These are phyloP conservation scores for Drosophila novamexicana DNA, from an alignment of 1,140 invertebrate species.

Conservation along the genomic window DNA sequence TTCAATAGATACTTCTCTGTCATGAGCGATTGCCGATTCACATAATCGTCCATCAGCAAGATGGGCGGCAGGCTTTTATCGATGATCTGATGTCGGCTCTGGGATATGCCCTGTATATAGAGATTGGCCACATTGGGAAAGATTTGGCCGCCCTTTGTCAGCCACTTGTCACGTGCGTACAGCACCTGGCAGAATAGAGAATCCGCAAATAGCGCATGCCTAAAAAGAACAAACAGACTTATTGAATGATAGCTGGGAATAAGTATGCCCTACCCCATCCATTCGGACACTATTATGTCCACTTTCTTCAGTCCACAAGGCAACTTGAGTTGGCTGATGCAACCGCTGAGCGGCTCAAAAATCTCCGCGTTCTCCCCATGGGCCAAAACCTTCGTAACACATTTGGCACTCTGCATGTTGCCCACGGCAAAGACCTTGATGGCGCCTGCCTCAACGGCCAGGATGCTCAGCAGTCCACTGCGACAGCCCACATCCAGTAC, in stretches of 20 bases:
- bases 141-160: constrained; percentile 42
- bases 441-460: constrained; percentile 47
- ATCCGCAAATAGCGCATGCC: constrained; percentile 50
- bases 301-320: constrained; percentile 49
- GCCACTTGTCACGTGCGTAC: constrained; percentile 54
- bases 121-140: constrained; percentile 50
- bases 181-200: constrained; percentile 50
- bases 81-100: not conserved
- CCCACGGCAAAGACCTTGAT: constrained; percentile 50
- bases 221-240: not conserved
- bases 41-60: constrained; percentile 39
- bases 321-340: constrained; percentile 24
- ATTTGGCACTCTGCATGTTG: constrained; percentile 29
- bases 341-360: constrained; percentile 38
- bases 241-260: not conserved
- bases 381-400: constrained; percentile 12
- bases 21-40: constrained; percentile 18
- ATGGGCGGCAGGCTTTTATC: not conserved
- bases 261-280: constrained; percentile 42
- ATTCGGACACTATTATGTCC: constrained; percentile 63
- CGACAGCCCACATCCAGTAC: constrained; percentile 64
- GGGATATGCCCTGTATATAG: constrained; percentile 35
- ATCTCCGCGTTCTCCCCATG: constrained; percentile 35
- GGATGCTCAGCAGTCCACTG: constrained; percentile 54
- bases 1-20: constrained; percentile 35